Conservation (phyloP, 2,888 invertebrate genomes). For the Mayetiola destructor region DNA sequence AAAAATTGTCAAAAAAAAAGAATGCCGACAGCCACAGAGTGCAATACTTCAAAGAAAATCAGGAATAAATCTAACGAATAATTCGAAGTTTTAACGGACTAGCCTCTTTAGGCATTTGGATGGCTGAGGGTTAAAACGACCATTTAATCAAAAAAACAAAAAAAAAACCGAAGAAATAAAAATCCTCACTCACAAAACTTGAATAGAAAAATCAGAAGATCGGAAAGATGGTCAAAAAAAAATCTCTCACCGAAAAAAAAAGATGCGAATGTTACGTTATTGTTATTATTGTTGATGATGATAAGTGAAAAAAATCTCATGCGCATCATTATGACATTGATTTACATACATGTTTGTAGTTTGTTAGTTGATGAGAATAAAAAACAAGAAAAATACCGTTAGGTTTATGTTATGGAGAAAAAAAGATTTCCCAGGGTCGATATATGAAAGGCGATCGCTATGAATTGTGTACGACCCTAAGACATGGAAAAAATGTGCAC, state of each 20-base stretch:
- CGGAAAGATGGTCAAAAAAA: slow-evolving; percentile 7
- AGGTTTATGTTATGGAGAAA: no score
- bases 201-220: not conserved
- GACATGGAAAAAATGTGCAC: not conserved
- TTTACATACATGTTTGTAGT: slow-evolving; percentile 2
- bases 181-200: not conserved
- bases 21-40: no score
- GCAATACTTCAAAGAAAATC: no score
- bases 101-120: no score
- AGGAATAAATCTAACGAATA: no score
- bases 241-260: not conserved
- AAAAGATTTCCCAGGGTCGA: slow-evolving; percentile 7
- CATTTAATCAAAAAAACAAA: no score
- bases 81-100: no score
- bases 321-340: slow-evolving; percentile 12
- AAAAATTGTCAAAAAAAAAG: no score
- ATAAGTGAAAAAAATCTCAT: slow-evolving; percentile 12
- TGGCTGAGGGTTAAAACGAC: no score
- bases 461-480: not conserved
- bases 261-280: not conserved
- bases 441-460: not conserved
- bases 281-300: no score
- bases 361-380: no score
- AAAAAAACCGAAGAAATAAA: not conserved
- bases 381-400: slow-evolving; percentile 10